phyloP scores from a whole-genome alignment of 35 echinoderm and acorn worm species.

The Anneissia japonica region DNA sequence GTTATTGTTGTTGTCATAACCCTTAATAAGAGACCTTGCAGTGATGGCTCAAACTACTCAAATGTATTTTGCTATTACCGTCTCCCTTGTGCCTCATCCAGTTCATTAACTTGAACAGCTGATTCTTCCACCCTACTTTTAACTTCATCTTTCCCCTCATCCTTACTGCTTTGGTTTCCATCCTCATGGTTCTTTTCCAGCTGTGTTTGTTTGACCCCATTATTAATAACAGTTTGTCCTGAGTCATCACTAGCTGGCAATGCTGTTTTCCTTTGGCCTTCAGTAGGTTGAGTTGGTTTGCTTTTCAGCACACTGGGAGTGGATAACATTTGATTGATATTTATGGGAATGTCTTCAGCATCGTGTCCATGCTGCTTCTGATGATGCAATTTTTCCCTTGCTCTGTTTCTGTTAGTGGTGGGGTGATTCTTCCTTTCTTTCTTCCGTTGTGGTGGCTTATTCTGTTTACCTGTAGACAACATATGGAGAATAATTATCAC shows the following conservation, averaged over 20 bases:
- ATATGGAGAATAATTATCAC: no score
- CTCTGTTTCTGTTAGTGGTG: background rate
- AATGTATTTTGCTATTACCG: background rate
- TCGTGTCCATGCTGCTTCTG: background rate
- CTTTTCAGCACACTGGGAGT: background rate
- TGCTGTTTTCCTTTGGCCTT: background rate
- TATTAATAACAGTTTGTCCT: background rate
- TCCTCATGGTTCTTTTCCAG: background rate
- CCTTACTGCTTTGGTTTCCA: background rate
- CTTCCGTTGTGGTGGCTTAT: background rate
- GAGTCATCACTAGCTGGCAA: background rate
- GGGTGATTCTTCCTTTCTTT: background rate
- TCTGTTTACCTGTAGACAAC: background rate
- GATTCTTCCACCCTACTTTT: background rate
- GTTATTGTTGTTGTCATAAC: no score
- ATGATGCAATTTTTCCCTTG: background rate
- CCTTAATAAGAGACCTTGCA: background rate
- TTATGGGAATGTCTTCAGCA: background rate
- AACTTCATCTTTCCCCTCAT: background rate
- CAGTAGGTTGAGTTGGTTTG: background rate
- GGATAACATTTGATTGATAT: background rate
- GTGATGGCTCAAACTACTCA: background rate
- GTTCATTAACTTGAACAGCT: background rate
- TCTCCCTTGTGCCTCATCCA: background rate
- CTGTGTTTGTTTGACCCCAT: background rate